A percentile compares a stretch with the other conserved stretches of the same genome.
phyloP scores from a whole-genome alignment of 2,888 invertebrate species.

The Standfussiana lucernea region DNA sequence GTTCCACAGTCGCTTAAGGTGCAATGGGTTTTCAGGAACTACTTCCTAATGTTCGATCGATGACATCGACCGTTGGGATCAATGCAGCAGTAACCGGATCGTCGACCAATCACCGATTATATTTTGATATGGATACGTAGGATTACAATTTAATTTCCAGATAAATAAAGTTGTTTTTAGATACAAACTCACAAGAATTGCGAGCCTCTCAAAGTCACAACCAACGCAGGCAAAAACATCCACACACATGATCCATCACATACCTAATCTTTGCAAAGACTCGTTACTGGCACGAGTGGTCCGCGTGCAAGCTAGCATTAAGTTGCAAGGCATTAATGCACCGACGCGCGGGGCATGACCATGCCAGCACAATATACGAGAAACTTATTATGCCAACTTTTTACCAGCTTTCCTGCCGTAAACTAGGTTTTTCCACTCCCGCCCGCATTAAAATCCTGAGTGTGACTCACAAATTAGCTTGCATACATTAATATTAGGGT shows the following conservation, averaged over 20 bases:
- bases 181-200: background rate
- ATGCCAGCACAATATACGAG: constrained; percentile 75
- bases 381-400: constrained; percentile 74
- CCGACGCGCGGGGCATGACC: constrained; percentile 81
- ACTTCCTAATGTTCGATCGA: background rate
- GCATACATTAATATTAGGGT: constrained; percentile 59
- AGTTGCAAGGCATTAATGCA: constrained; percentile 87
- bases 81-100: background rate
- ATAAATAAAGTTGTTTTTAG: background rate
- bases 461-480: constrained; percentile 77
- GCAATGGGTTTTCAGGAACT: background rate
- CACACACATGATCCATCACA: constrained; percentile 22
- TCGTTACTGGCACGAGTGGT: constrained; percentile 78
- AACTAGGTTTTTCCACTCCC: constrained; percentile 66
- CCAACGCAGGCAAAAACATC: constrained; percentile 40
- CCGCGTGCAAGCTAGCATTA: constrained; percentile 84
- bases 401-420: constrained; percentile 60
- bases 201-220: constrained; percentile 21
- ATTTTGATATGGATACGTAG: background rate
- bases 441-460: constrained; percentile 69
- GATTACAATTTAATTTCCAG: background rate
- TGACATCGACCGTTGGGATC: background rate
- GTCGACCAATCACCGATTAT: background rate
- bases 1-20: background rate
- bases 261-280: constrained; percentile 74